Evolutionary conservation across 1,140 invertebrate species (phyloP).

Genomic region (Drosophila fuyamai): DNA sequence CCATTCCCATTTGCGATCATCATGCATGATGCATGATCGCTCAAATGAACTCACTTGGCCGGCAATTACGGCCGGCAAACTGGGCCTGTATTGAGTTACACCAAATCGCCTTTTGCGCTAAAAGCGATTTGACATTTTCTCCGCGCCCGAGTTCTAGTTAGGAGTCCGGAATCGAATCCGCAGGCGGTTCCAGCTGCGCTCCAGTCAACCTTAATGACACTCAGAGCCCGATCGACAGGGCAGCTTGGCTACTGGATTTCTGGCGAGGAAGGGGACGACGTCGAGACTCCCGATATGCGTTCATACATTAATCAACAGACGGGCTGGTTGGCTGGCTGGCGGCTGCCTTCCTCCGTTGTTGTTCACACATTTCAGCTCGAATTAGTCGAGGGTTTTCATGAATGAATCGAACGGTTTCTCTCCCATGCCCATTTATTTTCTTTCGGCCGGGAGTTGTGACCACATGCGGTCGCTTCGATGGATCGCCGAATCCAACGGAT

Average conservation of each 20-base stretch:
- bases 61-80: slow-evolving; percentile 39
- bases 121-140: slow-evolving; percentile 63
- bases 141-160: slow-evolving; percentile 43
- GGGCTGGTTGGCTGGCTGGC: slow-evolving; percentile 18
- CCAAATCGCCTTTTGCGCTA: slow-evolving; percentile 49
- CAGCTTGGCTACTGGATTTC: slow-evolving; percentile 70
- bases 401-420: slow-evolving; percentile 56
- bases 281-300: slow-evolving; percentile 10
- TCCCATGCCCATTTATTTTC: slow-evolving; percentile 37
- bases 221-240: slow-evolving; percentile 68
- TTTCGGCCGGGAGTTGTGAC: slow-evolving; percentile 31
- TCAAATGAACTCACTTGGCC: slow-evolving; percentile 58
- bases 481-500: slow-evolving; percentile 13
- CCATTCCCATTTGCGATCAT: slow-evolving; percentile 25
- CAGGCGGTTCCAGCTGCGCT: slow-evolving; percentile 63
- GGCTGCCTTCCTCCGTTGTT: slow-evolving; percentile 47
- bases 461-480: slow-evolving; percentile 66
- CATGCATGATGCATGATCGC: slow-evolving; percentile 66
- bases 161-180: slow-evolving; percentile 6
- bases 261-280: neutral
- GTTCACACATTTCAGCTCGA: slow-evolving; percentile 80
- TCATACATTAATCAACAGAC: slow-evolving; percentile 80
- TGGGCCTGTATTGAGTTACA: slow-evolving; percentile 58
- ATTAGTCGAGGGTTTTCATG: slow-evolving; percentile 75
- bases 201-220: slow-evolving; percentile 79